Evolutionary conservation across 2,888 invertebrate species (phyloP), one percentile per base, ranked within the genome.

Genomic region (Salpingus planirostris): DNA sequence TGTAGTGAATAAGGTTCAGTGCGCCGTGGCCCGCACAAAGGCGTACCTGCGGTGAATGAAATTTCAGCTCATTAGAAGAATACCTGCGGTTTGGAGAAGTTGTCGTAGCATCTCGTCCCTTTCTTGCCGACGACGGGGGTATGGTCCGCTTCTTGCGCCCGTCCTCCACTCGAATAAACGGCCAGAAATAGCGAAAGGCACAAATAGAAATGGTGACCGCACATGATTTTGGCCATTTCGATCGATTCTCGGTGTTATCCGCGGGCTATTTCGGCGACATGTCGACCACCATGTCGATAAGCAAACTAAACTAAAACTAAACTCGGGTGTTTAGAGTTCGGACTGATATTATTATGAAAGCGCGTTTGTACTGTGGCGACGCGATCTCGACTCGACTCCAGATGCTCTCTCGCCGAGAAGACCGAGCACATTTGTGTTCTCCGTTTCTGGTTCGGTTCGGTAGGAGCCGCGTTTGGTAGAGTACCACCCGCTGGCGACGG

Each of bases 81-180:
- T 59, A 73, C 73, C 68, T 71, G 71, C 7, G 73, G 69, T 52
- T 67, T 61, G 30, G 67, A 66, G 45, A 69, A 72, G 33, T 65
- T 64, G 55, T 73, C 72, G 49, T 73, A 73, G 52, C 73, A 73
- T 48, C 65, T 54, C 18, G 60, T 64, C 28, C 59, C 57, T 37
- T 53, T 57, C 24, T 45, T 47, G 13, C 61, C 62, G 14, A 60
- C 44, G 10, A 41, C 55, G 15, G 64, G 63, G 23, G 64, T 62
- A 25, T 60, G 50, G 12, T 54, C 52, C 21, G 27, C 37, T 13
- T 43, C 44, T 27, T 43, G 39, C 15, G 29, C 38, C 18, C 29
- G 26, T 31, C 30, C 4, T 23, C 11, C 27, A 29, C 31, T 29
- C 28, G 26, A 27, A 6, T 42, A 29, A 40, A 40, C 22, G 29